A percentile compares a stretch with the other conserved stretches of the same genome.
These are phyloP conservation scores for Andrena fulva DNA, from an alignment of 2,888 invertebrate species.

Conservation along the genomic window DNA sequence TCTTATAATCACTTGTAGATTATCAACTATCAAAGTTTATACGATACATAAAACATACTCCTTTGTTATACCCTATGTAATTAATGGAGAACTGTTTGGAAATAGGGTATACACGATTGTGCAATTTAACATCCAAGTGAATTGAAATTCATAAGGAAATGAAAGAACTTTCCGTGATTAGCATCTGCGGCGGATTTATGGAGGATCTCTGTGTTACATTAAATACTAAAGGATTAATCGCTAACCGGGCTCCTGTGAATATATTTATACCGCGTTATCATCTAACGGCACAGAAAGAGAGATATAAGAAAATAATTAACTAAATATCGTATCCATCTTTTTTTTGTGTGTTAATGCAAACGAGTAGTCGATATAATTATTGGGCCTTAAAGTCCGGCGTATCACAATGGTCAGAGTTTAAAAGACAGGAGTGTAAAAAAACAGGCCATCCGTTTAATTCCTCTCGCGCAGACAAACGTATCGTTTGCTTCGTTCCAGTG, in stretches of 20 bases:
- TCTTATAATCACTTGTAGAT: slow-evolving; percentile 53
- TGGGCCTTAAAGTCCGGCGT: slow-evolving; percentile 35
- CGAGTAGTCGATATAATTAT: slow-evolving; percentile 37
- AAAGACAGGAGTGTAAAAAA: slow-evolving; percentile 42
- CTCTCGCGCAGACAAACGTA: slow-evolving; percentile 25
- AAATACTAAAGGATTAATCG: slow-evolving; percentile 45
- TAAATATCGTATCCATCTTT: slow-evolving; percentile 25
- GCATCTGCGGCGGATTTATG: slow-evolving; percentile 28
- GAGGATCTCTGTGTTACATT: slow-evolving; percentile 31
- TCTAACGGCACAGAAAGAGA: slow-evolving; percentile 31
- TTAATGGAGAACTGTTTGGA: slow-evolving; percentile 45
- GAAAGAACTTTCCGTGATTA: slow-evolving; percentile 47
- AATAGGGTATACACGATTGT: slow-evolving; percentile 54
- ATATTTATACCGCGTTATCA: slow-evolving; percentile 36
- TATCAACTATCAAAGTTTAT: slow-evolving; percentile 58
- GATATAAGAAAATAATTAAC: slow-evolving; percentile 48
- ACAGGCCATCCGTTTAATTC: slow-evolving; percentile 47
- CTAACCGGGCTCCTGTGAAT: slow-evolving; percentile 37
- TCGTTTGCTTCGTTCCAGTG: slow-evolving; percentile 8
- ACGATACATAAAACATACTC: slow-evolving; percentile 58
- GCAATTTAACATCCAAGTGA: slow-evolving; percentile 58
- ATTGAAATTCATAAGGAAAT: slow-evolving; percentile 44
- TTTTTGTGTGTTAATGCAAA: slow-evolving; percentile 59
- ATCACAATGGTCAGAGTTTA: slow-evolving; percentile 57
- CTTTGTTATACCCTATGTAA: slow-evolving; percentile 47